Evolutionary conservation across 2,797 vertebrate genomes (phyloP).

Genomic region (Chrosomus eos): DNA sequence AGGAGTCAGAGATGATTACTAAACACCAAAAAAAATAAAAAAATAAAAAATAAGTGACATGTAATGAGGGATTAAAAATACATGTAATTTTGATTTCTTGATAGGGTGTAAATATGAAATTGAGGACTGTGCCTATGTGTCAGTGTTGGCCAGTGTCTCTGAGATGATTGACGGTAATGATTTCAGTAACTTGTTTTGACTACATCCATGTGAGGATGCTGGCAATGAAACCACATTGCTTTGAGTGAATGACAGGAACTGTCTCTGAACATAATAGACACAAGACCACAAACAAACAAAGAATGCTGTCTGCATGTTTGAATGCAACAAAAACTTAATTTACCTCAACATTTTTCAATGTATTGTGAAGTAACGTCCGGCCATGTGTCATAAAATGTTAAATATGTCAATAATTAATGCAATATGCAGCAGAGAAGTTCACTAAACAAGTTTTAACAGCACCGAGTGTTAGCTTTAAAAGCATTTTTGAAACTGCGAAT

Average conservation of each 20-base stretch:
- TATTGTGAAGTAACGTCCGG: not conserved
- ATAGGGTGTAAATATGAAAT: slow-evolving; percentile 10
- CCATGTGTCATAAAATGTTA: not conserved
- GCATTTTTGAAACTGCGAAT: not conserved
- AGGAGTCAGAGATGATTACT: slow-evolving; percentile 7
- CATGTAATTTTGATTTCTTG: slow-evolving; percentile 4
- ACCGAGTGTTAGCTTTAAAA: not conserved
- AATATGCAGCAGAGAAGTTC: slow-evolving; percentile 7
- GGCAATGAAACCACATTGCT: not conserved
- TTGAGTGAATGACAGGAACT: slow-evolving; percentile 18
- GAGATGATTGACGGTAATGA: slow-evolving; percentile 27
- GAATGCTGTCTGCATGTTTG: not conserved
- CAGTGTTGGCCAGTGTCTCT: slow-evolving; percentile 1
- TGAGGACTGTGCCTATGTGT: slow-evolving; percentile 17
- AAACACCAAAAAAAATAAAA: slow-evolving; percentile 13
- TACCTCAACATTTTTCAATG: not conserved
- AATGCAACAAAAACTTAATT: slow-evolving; percentile 6
- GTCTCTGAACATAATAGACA: slow-evolving; percentile 10
- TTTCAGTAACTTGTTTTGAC: slow-evolving; percentile 25
- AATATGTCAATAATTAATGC: slow-evolving; percentile 10
- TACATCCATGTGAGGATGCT: slow-evolving; percentile 26
- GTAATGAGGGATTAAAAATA: not conserved
- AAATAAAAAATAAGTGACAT: not conserved
- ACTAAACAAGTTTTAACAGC: slow-evolving; percentile 18
- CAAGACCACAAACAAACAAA: slow-evolving; percentile 5